Base-by-base conservation (phyloP, 1,140 invertebrate species). In the Mya arenaria region DNA sequence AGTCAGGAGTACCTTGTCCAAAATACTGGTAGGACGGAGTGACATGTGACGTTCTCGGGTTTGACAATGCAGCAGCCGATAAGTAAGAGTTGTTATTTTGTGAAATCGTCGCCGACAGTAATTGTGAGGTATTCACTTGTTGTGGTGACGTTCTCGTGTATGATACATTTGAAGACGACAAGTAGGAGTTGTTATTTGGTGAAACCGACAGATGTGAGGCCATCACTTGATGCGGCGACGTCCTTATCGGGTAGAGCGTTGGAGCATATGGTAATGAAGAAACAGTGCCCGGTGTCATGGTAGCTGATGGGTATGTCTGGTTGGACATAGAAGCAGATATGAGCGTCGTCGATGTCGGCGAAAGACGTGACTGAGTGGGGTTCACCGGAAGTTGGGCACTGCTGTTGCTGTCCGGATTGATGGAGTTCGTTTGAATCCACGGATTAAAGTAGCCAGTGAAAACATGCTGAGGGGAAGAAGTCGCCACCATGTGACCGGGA, bases 401-500 rank as follows among this genome's bases (percentile, higher is more conserved):
- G 19, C 60, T 48, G 37, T 69, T 80, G 36, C 62, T 80, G 36
- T 71, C 62, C 60, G 77, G 77, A 44, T 66, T 80, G 25, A 71
- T 23, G 28, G 77, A 71, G n/a, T n/a, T n/a, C 25, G 55, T 56
- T 66, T 78, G 74, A 39, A 78, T 65, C 74, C 74, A 78, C 13
- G 77, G 66, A 34, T 68, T 58, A 32, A 68, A 65, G 37, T 58
- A 80, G 23, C 44, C 44, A 1, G 52, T 17, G 4, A 71, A 23
- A 0, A 19, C 10, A 0, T 52, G 28, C 13, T 75, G 56, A 6
- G 77, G 36, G 19, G 77, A 56, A 17, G 77, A 80, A 44, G 77
- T 60, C 52, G 77, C 52, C 66, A 71, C 62, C 65, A 62, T 71
- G 8, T 69, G 77, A 17, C 28, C 52, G 1, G 62, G 6, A 30